Base-by-base conservation (phyloP, 2,888 invertebrate genomes). In the Sussaba pulchella region DNA sequence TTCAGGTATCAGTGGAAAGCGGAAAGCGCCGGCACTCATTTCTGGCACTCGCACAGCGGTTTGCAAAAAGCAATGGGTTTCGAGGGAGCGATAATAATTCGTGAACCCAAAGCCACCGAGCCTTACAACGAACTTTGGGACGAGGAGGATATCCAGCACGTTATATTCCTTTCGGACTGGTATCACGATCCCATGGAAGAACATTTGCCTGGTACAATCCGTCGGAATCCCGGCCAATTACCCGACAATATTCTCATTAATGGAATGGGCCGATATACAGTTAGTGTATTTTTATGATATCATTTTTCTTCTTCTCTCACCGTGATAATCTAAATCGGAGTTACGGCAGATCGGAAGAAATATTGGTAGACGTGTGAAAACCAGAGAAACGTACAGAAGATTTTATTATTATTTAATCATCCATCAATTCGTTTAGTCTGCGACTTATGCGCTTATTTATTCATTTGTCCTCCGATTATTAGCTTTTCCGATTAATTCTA, bases 201-300 rank as follows among this genome's bases (percentile, higher is more conserved):
- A 90, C 94, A 96, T 84, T 96, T 95, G 92, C 96, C 96, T 0
- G 96, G 96, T 80, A 94, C 96, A 89, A 93, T 96, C 70, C 95
- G 95, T 24, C 95, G 95, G 78, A 96, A 96, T 90, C 95, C 95
- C 31, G 96, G 96, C n/a, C 96, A 97, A 92, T 95, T 95, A 89
- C 97, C 97, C 47, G 95, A 96, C 88, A 96, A 96, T 50, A 94
- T 97, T 74, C 93, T 97, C 75, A 96, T 98, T 87, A 97, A 98
- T 93, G 97, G 97, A 90, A 96, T 96, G 92, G 96, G 97, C 43
- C 82, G 81, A 74, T 85, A 72, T 67, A 71, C 77, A 71, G 67
- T 78, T 10, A 57, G 64, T 71, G 52, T 17, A 14, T 59, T 72
- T 8, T 39, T 21, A 24, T 19, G 4, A 39, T 50, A 4, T 64